Base-by-base conservation (phyloP, 2,113 vertebrate genomes). In the Scophthalmus maximus region DNA sequence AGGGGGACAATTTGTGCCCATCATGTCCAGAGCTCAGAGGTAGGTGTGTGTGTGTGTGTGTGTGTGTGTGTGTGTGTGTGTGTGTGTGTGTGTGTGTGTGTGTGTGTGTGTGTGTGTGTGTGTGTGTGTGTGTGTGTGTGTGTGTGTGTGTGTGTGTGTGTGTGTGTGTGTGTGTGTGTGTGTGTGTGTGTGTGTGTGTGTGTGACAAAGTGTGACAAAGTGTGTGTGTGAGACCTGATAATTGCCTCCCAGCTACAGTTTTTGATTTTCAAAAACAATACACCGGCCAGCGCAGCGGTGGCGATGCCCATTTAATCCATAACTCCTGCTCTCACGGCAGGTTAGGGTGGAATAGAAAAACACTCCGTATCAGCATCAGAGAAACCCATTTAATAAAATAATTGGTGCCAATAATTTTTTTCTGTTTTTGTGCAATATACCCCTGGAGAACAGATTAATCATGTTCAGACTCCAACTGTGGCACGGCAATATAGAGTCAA, bases 1-100 rank as follows among this genome's bases (percentile, higher is more conserved):
- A 40, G 76, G 71, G 66, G 71, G 66, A 83, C 84, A 85, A 82
- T 81, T 78, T 46, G 46, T 78, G 72, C 40, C 67, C 78, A 68
- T 87, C 68, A 78, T 63, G 42, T 66, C 68, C 57, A 32, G 15
- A 53, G 58, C 18, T 29, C 58, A 15, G 49, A 50, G 9, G 9
- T 4, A 8, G 42, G 40, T 7, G 1, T 5, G n/a, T n/a, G n/a
- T n/a, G n/a, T n/a, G n/a, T n/a, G n/a, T n/a, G n/a, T n/a, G n/a
- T n/a, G n/a, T n/a, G n/a, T n/a, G n/a, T n/a, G n/a, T n/a, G n/a
- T n/a, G n/a, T n/a, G n/a, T n/a, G n/a, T n/a, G n/a, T n/a, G n/a
- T n/a, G n/a, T n/a, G n/a, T n/a, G n/a, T n/a, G n/a, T n/a, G n/a
- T n/a, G n/a, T n/a, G n/a, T n/a, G n/a, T n/a, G n/a, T n/a, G n/a